phyloP scores from a whole-genome alignment of 2,797 vertebrate genomes.

The Acanthurus tractus region DNA sequence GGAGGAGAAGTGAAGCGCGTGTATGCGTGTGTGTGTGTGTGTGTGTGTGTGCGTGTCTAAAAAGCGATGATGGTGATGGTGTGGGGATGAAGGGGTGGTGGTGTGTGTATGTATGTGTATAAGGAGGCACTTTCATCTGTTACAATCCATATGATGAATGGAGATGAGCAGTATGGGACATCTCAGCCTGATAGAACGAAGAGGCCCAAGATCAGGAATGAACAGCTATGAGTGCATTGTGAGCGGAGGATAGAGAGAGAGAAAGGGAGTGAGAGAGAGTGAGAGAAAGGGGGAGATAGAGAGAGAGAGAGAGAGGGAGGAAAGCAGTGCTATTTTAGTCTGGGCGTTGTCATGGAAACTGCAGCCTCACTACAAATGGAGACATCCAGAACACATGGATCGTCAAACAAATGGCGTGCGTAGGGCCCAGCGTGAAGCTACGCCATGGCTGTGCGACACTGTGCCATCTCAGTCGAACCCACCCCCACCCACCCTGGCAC shows the following conservation, averaged over 20 bases:
- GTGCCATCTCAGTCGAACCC: conserved; percentile 54
- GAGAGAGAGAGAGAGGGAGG: conserved; percentile 23
- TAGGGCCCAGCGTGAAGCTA: conserved; percentile 69
- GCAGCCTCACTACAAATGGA: conserved; percentile 88
- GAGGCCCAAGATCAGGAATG: conserved; percentile 70
- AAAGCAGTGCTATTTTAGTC: conserved; percentile 86
- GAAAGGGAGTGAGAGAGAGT: conserved; percentile 22
- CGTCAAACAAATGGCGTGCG: conserved; percentile 78
- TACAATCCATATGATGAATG: conserved; percentile 70
- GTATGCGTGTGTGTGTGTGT: conserved; percentile 6
- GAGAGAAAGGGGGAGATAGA: not conserved
- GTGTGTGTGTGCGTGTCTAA: conserved; percentile 9
- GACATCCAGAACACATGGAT: conserved; percentile 86
- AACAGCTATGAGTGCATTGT: conserved; percentile 72
- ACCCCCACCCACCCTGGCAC: conserved; percentile 41
- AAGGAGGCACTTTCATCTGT: conserved; percentile 35
- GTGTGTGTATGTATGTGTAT: not conserved
- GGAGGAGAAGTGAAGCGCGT: conserved; percentile 61
- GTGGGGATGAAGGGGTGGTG: not conserved
- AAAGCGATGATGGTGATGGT: conserved; percentile 1
- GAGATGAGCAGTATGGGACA: conserved; percentile 65
- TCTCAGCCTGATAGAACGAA: conserved; percentile 61
- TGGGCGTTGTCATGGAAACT: conserved; percentile 88
- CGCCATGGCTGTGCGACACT: conserved; percentile 64
- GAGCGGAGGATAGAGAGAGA: conserved; percentile 34